Conservation (phyloP, 2,113 vertebrate genomes). For the Saccopteryx leptura region DNA sequence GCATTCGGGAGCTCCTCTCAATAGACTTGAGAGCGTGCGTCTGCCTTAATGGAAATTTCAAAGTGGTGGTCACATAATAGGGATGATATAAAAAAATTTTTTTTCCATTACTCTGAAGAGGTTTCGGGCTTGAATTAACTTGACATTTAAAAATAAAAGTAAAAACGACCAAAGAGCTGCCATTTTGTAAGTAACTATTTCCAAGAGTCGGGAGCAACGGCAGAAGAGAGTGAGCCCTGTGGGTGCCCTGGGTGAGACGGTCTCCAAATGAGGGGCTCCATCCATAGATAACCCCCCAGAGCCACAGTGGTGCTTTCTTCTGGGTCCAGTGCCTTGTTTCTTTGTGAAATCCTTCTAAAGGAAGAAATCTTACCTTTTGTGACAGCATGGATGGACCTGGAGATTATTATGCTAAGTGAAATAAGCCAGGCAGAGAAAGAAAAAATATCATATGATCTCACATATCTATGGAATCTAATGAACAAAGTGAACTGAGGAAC, state of each 20-base stretch:
- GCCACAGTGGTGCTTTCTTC: rapidly evolving
- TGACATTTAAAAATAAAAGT: constrained; percentile 39
- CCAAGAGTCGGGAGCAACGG: background rate
- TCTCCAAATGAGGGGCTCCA: rapidly evolving
- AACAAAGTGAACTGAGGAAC: too few species aligned
- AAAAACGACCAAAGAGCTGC: background rate
- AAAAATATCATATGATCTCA: too few species aligned
- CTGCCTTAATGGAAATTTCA: constrained; percentile 51
- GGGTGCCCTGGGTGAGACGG: background rate
- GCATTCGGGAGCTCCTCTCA: background rate
- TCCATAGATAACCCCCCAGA: too few species aligned
- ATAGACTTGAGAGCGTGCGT: background rate
- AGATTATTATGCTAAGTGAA: too few species aligned
- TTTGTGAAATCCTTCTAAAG: background rate
- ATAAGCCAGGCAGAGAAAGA: too few species aligned
- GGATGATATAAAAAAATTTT: background rate
- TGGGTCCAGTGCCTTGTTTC: rapidly evolving
- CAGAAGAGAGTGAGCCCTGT: rapidly evolving
- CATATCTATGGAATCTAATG: too few species aligned
- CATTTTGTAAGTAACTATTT: background rate
- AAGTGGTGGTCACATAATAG: constrained; percentile 7
- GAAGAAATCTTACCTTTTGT: too few species aligned
- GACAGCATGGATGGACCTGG: too few species aligned
- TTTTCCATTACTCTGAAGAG: constrained; percentile 10
- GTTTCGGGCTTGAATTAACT: constrained; percentile 63